A percentile compares a stretch with the other conserved stretches of the same genome.
Evolutionary conservation across 1,140 invertebrate species (phyloP).

Genomic region (Gonioctena quinquepunctata): DNA sequence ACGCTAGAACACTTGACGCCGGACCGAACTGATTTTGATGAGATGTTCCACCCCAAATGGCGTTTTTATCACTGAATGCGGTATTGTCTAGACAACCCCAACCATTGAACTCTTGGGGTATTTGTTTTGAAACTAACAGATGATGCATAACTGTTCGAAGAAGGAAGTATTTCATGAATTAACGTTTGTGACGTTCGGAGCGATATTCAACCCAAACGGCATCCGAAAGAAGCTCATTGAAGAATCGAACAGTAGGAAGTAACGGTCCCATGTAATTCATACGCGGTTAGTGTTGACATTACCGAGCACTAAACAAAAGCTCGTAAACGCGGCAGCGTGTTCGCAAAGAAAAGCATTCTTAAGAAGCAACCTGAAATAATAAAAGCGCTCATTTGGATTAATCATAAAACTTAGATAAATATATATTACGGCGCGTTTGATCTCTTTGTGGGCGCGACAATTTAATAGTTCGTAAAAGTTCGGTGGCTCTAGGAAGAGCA

Average conservation of each 20-base stretch:
- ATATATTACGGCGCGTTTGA: constrained; percentile 46
- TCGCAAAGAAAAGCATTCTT: constrained; percentile 38
- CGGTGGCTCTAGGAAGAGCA: constrained; percentile 22
- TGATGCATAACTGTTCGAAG: too few relatives aligned
- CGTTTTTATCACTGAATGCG: too few relatives aligned
- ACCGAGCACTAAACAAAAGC: constrained; percentile 29
- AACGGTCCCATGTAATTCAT: background rate
- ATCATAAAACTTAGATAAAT: constrained; percentile 51
- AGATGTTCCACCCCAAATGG: too few relatives aligned
- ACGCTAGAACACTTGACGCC: constrained; percentile 47
- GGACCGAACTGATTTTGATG: constrained; percentile 39
- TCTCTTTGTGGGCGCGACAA: constrained; percentile 50
- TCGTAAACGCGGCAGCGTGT: constrained; percentile 32
- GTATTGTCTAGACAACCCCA: too few relatives aligned
- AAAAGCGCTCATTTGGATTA: constrained; percentile 45
- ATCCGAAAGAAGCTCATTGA: background rate
- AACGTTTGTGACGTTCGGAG: too few relatives aligned
- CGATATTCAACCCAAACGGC: background rate
- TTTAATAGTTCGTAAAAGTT: constrained; percentile 50
- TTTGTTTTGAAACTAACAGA: too few relatives aligned
- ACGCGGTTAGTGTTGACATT: constrained; percentile 19
- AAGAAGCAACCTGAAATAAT: constrained; percentile 52
- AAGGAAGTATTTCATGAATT: too few relatives aligned
- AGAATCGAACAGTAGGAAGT: background rate
- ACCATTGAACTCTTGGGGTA: too few relatives aligned